Percentiles rank a stretch among this genome's conserved stretches.
These are phyloP conservation scores for Ceraclea dissimilis DNA, from an alignment of 2,888 invertebrate species.

Conservation along the genomic window DNA sequence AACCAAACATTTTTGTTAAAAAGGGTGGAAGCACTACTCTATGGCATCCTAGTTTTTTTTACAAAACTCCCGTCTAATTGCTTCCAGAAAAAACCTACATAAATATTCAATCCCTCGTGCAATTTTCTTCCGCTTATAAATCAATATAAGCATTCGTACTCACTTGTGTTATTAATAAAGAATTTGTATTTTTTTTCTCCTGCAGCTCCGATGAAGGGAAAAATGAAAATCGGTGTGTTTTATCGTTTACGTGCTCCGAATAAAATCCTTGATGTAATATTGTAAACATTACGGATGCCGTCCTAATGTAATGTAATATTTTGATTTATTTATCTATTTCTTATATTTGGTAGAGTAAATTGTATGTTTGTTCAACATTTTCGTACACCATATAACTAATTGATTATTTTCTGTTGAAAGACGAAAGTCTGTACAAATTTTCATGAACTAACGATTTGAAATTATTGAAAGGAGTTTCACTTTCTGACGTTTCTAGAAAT, in stretches of 20 bases:
- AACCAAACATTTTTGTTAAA: too few species aligned
- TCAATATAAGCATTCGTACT: neutral
- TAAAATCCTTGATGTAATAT: slow-evolving; percentile 31
- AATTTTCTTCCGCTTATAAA: neutral
- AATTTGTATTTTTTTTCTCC: neutral
- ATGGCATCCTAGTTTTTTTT: too few species aligned
- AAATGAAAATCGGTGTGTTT: slow-evolving; percentile 46
- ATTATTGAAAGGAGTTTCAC: too few species aligned
- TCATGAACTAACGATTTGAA: too few species aligned
- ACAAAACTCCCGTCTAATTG: too few species aligned
- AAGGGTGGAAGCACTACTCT: too few species aligned
- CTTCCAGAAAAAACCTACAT: too few species aligned
- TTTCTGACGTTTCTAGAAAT: too few species aligned
- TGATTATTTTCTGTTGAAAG: too few species aligned
- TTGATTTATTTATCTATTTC: neutral
- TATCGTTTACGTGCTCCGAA: slow-evolving; percentile 46
- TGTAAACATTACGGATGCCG: neutral
- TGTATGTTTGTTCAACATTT: too few species aligned
- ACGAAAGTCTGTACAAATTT: too few species aligned
- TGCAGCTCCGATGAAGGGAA: neutral
- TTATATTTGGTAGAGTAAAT: neutral
- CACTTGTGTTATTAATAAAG: slow-evolving; percentile 2
- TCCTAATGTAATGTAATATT: neutral
- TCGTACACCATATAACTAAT: too few species aligned
- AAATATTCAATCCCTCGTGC: neutral